Percentiles rank a stretch among this genome's conserved stretches.
Evolutionary conservation across 2,888 invertebrate genomes (phyloP).

Genomic region (Dendrolimus houi): DNA sequence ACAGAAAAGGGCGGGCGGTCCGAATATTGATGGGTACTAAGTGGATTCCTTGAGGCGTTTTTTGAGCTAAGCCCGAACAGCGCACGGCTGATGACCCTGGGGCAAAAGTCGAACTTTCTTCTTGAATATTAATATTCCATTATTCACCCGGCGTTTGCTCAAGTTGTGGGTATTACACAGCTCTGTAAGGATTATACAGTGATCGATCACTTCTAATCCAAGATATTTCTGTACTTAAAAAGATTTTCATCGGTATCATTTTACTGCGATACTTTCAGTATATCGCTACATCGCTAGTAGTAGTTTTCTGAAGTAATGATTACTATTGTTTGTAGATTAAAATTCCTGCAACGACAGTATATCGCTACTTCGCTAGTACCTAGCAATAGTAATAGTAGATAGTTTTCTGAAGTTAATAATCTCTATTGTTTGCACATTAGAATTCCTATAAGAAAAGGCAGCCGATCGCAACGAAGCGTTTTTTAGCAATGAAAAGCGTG

Average conservation of each 20-base stretch:
- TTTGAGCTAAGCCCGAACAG: constrained; percentile 20
- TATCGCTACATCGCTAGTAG: no score
- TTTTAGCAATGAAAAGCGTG: no score
- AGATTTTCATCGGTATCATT: not conserved
- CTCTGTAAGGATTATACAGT: constrained; percentile 52
- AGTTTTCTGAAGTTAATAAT: no score
- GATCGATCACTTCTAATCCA: constrained; percentile 1
- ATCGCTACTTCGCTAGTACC: no score
- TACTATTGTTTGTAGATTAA: no score
- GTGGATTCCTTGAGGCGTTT: constrained; percentile 34
- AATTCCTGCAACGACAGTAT: no score
- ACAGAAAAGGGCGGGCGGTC: constrained; percentile 16
- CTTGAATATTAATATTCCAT: constrained; percentile 55
- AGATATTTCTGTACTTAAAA: not conserved
- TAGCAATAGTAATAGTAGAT: no score
- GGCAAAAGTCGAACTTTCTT: constrained; percentile 28
- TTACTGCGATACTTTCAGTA: not conserved
- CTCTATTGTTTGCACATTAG: no score
- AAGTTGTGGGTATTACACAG: constrained; percentile 44
- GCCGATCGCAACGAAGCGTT: no score
- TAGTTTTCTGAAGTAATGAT: no score
- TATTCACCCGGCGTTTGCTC: constrained; percentile 23
- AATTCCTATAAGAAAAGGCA: no score
- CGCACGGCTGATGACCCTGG: constrained; percentile 30
- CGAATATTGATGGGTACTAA: constrained; percentile 42